Evolutionary conservation across 2,888 invertebrate genomes (phyloP), one percentile per base, ranked within the genome.

Genomic region (Xylota sylvarum): DNA sequence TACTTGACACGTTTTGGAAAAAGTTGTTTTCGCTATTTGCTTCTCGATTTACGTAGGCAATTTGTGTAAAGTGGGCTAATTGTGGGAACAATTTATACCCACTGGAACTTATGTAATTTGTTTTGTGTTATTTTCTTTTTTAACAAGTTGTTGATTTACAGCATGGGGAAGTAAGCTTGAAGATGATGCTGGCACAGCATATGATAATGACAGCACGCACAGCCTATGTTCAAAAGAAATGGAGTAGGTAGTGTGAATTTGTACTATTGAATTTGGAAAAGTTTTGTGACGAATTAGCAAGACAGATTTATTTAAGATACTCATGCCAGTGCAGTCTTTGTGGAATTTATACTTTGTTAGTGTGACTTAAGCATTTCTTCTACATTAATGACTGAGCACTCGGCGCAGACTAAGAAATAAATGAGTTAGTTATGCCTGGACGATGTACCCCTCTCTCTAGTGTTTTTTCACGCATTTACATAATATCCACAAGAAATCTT

Each of bases 61-160:
- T 43, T 65, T 35, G 46, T 35, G 46, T 48, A 12, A 65, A 65
- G 55, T 56, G 43, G 55, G 40, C 62, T 73, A 73, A 73, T 73
- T 58, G 72, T 50, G 60, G 50, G n/a, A 58, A 52, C 23, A 52
- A 23, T 19, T 65, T 50, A 14, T 10, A 52, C 37, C 37, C 35
- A 4, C 23, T 30, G 12, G 6, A 52, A 23, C 50, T 32, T 48
- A 35, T 65, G 50, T 35, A 46, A 64, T 65, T 19, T 48, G 48
- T 19, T 50, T 10, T 19, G 23, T 23, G 23, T 23, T 23, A 23
- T 23, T 23, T 23, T 23, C 23, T 19, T 65, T 48, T 65, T 35
- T 5, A 19, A n/a, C 3, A 32, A 19, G 17, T 23, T 50, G 30
- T 50, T 50, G 27, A 5, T 9, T 1, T 23, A 50, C 10, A 2